Percentiles rank a stretch among this genome's conserved stretches.
phyloP scores from a whole-genome alignment of 1,140 invertebrate genomes.

The Neodiprion virginianus region DNA sequence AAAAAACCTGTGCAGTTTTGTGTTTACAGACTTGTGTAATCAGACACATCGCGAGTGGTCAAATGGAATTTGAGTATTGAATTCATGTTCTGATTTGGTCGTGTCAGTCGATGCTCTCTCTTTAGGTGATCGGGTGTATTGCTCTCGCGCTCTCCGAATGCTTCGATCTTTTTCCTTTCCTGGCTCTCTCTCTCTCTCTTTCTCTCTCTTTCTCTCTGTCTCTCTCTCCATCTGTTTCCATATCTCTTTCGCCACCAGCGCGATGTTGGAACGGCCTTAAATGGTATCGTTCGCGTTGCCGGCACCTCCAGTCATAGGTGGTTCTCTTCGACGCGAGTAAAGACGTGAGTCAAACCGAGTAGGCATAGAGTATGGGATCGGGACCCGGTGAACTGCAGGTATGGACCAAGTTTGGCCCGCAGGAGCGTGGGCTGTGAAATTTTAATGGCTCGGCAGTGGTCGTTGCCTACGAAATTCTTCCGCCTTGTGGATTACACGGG shows the following conservation, averaged over 20 bases:
- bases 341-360: neutral
- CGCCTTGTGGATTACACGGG: no score
- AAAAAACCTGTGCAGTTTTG: no score
- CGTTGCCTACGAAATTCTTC: no score
- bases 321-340: neutral
- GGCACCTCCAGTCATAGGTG: neutral
- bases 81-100: no score
- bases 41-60: no score
- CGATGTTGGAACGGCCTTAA: conserved; percentile 41
- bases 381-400: neutral
- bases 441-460: neutral
- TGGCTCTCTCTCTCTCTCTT: no score
- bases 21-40: no score
- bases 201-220: neutral
- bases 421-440: neutral
- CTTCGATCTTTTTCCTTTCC: no score
- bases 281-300: conserved; percentile 42
- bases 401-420: neutral
- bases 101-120: no score
- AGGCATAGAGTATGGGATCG: neutral
- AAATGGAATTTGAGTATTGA: no score
- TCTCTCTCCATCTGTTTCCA: neutral
- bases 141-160: no score
- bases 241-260: neutral
- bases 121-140: no score